A percentile compares a stretch with the other conserved stretches of the same genome.
Conservation (phyloP, 1,140 invertebrate genomes). For the Arion vulgaris region DNA sequence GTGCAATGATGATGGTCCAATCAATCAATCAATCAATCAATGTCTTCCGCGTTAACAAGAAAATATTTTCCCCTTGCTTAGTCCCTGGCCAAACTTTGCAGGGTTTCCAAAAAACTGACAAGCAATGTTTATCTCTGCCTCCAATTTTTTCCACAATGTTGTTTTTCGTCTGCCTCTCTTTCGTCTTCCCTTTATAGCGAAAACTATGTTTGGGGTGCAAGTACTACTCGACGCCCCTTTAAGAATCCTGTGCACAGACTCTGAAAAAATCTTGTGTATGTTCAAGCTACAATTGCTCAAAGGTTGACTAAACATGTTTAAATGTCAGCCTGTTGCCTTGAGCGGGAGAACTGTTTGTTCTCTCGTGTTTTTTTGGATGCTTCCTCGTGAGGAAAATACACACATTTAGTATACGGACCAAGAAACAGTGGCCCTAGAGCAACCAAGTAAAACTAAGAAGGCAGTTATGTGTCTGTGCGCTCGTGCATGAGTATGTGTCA, state of each 20-base stretch:
- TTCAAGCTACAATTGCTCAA: background rate
- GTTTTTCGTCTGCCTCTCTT: no score
- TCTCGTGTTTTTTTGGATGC: background rate
- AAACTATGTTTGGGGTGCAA: no score
- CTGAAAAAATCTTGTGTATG: background rate
- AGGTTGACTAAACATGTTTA: background rate
- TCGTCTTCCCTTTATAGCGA: no score
- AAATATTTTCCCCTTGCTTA: no score
- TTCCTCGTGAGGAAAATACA: conserved; percentile 2
- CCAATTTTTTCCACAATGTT: no score
- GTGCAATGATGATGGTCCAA: no score
- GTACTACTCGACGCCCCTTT: background rate
- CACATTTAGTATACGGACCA: background rate
- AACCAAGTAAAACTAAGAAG: background rate
- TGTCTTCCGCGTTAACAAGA: no score
- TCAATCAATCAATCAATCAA: no score
- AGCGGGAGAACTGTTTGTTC: background rate
- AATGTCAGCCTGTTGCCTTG: background rate
- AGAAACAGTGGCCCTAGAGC: background rate
- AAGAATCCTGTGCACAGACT: background rate
- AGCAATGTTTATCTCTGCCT: no score
- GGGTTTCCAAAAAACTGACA: no score
- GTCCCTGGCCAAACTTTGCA: no score
- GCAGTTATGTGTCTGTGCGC: background rate
- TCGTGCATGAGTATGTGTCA: background rate